phyloP scores from a whole-genome alignment of 2,797 vertebrate species.

The Glossophaga mutica region DNA sequence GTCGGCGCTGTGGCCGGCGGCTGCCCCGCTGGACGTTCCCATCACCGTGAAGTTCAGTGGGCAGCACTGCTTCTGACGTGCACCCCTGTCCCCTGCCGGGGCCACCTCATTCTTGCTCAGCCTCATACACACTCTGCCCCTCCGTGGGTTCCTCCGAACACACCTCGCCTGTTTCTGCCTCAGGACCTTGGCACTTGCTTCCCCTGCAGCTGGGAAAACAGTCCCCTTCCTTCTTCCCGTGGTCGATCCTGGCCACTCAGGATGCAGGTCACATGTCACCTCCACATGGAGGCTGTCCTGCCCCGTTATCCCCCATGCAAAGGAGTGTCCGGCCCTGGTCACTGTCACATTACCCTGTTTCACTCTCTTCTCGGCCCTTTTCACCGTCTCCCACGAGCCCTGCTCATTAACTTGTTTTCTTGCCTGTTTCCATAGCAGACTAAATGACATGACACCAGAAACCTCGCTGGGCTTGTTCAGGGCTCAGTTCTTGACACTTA shows the following conservation, averaged over 20 bases:
- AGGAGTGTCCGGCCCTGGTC: background rate
- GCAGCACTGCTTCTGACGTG: fast-evolving
- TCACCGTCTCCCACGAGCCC: background rate
- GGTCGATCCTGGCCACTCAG: background rate
- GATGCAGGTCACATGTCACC: background rate
- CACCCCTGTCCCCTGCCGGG: too few species aligned
- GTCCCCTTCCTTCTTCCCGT: background rate
- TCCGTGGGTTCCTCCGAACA: background rate
- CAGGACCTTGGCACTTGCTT: background rate
- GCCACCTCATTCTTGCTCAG: background rate
- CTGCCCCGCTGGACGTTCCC: background rate
- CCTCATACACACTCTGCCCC: background rate
- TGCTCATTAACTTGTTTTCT: background rate
- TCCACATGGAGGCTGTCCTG: background rate
- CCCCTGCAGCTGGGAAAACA: background rate
- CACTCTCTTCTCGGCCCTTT: background rate
- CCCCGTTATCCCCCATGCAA: background rate
- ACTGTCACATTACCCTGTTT: background rate
- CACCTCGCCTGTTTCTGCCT: background rate
- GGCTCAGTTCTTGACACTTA: background rate
- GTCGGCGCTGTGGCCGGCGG: background rate
- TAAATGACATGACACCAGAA: background rate
- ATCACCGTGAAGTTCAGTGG: background rate
- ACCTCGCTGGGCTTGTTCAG: background rate
- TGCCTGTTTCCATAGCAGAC: background rate